Percentiles rank a stretch among this genome's conserved stretches.
These are phyloP conservation scores for Propithecus deckenii DNA, from an alignment of 2,797 vertebrate species.

Conservation along the genomic window DNA sequence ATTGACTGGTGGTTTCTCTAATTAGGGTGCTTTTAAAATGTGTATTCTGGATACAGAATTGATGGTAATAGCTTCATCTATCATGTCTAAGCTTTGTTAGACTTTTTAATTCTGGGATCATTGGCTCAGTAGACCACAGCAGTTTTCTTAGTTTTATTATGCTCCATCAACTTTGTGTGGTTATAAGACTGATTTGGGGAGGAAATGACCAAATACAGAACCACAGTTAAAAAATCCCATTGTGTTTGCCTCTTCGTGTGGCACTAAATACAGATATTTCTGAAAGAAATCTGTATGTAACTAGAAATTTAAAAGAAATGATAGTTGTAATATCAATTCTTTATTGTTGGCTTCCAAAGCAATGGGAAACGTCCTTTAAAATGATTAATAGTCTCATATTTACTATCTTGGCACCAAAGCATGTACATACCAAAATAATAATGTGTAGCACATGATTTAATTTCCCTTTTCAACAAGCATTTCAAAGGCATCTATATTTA, in stretches of 20 bases:
- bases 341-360: slow-evolving; percentile 2
- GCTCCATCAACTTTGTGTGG: slow-evolving; percentile 20
- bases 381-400: slow-evolving; percentile 40
- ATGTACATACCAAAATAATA: slow-evolving; percentile 18
- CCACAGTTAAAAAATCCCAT: neutral
- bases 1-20: slow-evolving; percentile 50
- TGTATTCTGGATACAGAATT: slow-evolving; percentile 47
- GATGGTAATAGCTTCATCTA: slow-evolving; percentile 52
- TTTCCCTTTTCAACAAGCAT: slow-evolving; percentile 24
- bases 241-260: neutral
- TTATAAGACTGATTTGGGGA: neutral
- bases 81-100: slow-evolving; percentile 34
- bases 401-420: neutral
- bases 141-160: slow-evolving; percentile 47
- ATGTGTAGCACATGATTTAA: neutral
- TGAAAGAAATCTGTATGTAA: slow-evolving; percentile 29
- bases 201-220: slow-evolving; percentile 58
- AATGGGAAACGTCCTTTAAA: neutral
- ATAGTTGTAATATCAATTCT: neutral
- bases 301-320: slow-evolving; percentile 55
- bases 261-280: neutral
- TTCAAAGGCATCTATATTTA: neutral
- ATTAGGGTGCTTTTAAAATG: slow-evolving; percentile 27
- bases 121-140: slow-evolving; percentile 48
- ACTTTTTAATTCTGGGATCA: slow-evolving; percentile 68